A percentile compares a stretch with the other conserved stretches of the same genome.
These are phyloP conservation scores for Belonocnema kinseyi DNA, from an alignment of 1,140 invertebrate genomes.

Conservation along the genomic window DNA sequence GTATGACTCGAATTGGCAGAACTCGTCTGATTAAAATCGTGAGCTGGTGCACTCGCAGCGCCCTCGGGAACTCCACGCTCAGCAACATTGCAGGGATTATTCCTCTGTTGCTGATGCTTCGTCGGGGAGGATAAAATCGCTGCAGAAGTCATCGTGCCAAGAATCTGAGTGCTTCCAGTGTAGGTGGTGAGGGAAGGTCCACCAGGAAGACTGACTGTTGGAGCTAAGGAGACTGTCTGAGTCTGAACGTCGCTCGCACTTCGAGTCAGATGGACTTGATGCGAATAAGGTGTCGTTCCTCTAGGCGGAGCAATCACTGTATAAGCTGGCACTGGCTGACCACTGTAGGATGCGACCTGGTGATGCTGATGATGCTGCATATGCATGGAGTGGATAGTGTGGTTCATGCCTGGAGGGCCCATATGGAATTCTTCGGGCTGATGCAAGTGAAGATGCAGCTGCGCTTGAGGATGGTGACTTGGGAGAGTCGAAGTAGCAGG, in stretches of 20 bases:
- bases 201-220: slow-evolving; percentile 45
- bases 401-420: slow-evolving; percentile 42
- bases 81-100: slow-evolving; percentile 68
- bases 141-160: slow-evolving; percentile 64
- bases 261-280: slow-evolving; percentile 54
- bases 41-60: slow-evolving; percentile 77
- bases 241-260: slow-evolving; percentile 60
- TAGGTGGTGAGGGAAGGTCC: slow-evolving; percentile 46
- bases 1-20: slow-evolving; percentile 4
- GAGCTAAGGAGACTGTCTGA: slow-evolving; percentile 58
- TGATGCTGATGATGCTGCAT: slow-evolving; percentile 59
- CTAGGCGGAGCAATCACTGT: slow-evolving; percentile 60
- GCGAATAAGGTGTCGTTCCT: slow-evolving; percentile 40
- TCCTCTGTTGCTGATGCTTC: slow-evolving; percentile 55
- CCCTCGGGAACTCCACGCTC: slow-evolving; percentile 81
- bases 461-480: slow-evolving; percentile 50
- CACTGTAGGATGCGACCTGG: slow-evolving; percentile 54
- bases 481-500: slow-evolving; percentile 42
- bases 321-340: slow-evolving; percentile 60
- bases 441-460: slow-evolving; percentile 67
- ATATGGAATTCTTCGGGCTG: slow-evolving; percentile 66
- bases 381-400: slow-evolving; percentile 55
- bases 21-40: slow-evolving; percentile 69
- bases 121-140: slow-evolving; percentile 71
- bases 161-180: slow-evolving; percentile 45